phyloP scores from a whole-genome alignment of 2,113 vertebrate genomes.

The Lasiurus cinereus region DNA sequence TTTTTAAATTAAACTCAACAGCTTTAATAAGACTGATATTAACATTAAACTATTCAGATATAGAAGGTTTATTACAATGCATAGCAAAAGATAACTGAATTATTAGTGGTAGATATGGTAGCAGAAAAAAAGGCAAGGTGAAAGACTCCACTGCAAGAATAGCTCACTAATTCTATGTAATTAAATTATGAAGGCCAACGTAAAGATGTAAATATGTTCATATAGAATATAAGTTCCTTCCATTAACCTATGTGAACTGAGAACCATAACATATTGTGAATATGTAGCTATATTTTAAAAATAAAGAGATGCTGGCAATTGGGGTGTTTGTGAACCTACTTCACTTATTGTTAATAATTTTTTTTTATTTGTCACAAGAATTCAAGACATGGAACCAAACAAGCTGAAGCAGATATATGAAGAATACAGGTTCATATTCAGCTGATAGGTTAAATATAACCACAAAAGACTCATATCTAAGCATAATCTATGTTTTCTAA shows the following conservation, averaged over 20 bases:
- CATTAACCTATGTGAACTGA: background rate
- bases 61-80: background rate
- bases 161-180: background rate
- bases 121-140: background rate
- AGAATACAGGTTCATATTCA: background rate
- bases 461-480: background rate
- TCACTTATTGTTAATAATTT: background rate
- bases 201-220: background rate
- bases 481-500: background rate
- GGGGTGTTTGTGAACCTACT: background rate
- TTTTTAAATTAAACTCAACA: background rate
- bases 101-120: background rate
- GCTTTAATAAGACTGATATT: background rate
- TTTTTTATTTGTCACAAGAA: background rate
- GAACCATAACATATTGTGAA: background rate
- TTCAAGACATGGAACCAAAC: background rate
- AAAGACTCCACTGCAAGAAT: background rate
- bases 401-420: background rate
- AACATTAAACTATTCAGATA: background rate
- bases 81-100: background rate
- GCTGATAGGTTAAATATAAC: background rate
- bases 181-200: background rate
- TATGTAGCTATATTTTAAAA: background rate
- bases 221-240: background rate
- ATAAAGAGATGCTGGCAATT: background rate